Evolutionary conservation across 2,888 invertebrate species (phyloP).

Genomic region (Oscheius sp.): DNA sequence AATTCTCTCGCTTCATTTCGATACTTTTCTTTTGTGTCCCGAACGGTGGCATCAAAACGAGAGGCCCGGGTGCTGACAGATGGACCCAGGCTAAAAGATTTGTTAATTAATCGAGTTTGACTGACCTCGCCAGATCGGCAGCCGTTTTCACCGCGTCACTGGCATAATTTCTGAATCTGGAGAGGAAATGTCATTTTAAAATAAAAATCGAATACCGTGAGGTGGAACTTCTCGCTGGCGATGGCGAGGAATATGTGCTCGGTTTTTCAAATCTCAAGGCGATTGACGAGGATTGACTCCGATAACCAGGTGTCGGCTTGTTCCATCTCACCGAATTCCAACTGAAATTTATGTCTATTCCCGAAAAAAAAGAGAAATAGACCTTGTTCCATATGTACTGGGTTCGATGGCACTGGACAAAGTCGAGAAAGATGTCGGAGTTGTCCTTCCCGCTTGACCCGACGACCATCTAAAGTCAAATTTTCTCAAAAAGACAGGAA

Average conservation of each 20-base stretch:
- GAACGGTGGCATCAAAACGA: constrained; percentile 56
- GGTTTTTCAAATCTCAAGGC: constrained; percentile 54
- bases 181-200: not conserved
- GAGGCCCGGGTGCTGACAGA: constrained; percentile 58
- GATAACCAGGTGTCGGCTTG: constrained; percentile 57
- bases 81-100: constrained; percentile 51
- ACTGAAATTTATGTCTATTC: constrained; percentile 37
- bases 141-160: constrained; percentile 21
- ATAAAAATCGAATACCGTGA: not conserved
- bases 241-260: constrained; percentile 25
- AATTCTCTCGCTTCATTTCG: constrained; percentile 54
- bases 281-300: constrained; percentile 45
- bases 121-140: constrained; percentile 7
- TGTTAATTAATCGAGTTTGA: not conserved
- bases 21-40: constrained; percentile 54
- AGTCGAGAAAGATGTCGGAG: constrained; percentile 43
- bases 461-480: constrained; percentile 46
- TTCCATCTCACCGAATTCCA: constrained; percentile 69
- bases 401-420: constrained; percentile 53
- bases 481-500: not conserved
- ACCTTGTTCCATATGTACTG: constrained; percentile 54
- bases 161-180: not conserved
- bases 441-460: constrained; percentile 36
- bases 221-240: constrained; percentile 17
- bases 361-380: not conserved